Conservation (phyloP, 2,797 vertebrate genomes). For the Astyanax mexicanus region DNA sequence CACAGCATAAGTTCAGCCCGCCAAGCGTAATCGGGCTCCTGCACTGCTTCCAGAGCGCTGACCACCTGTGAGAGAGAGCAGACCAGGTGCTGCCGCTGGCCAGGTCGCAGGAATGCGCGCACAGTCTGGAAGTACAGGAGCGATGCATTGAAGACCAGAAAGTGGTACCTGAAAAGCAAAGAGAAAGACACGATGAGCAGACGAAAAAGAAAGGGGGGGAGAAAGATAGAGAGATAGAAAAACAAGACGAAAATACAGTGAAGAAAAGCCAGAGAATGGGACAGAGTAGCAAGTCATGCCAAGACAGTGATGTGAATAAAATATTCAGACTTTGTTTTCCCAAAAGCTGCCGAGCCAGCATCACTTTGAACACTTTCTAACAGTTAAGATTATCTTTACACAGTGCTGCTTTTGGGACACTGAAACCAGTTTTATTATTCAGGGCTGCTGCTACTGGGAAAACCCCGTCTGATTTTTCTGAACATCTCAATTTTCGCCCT, state of each 20-base stretch:
- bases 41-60: slow-evolving; percentile 77
- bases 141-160: slow-evolving; percentile 88
- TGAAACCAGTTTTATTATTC: slow-evolving; percentile 65
- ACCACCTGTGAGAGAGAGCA: slow-evolving; percentile 85
- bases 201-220: slow-evolving; percentile 10
- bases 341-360: neutral
- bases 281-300: too few relatives aligned
- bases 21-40: slow-evolving; percentile 85
- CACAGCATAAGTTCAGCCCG: slow-evolving; percentile 90
- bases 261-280: neutral
- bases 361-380: slow-evolving; percentile 34
- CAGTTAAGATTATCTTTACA: slow-evolving; percentile 27
- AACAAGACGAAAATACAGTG: neutral
- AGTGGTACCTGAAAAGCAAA: slow-evolving; percentile 81
- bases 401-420: slow-evolving; percentile 19
- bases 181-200: slow-evolving; percentile 35
- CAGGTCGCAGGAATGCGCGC: slow-evolving; percentile 81
- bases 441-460: slow-evolving; percentile 52
- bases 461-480: slow-evolving; percentile 57
- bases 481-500: slow-evolving; percentile 63
- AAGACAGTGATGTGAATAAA: neutral
- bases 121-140: slow-evolving; percentile 86
- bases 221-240: slow-evolving; percentile 9
- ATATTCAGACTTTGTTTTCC: slow-evolving; percentile 10
- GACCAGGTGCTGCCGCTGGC: slow-evolving; percentile 75